Evolutionary conservation across 2,113 vertebrate genomes (phyloP).

Genomic region (Nyctereutes procyonoides): DNA sequence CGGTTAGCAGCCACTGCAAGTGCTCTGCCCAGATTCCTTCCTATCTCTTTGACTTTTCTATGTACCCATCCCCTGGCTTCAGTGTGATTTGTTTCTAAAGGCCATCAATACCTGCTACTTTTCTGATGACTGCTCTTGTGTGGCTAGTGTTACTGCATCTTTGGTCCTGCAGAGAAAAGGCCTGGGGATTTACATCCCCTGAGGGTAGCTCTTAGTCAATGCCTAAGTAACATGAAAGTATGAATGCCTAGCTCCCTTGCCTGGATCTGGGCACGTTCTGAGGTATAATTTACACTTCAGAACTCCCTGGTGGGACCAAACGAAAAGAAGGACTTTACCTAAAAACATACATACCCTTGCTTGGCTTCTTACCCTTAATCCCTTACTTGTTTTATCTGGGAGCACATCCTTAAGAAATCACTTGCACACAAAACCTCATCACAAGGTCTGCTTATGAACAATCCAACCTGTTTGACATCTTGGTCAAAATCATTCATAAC

Average conservation of each 20-base stretch:
- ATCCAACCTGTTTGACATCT: background rate
- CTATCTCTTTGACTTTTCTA: background rate
- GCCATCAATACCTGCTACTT: background rate
- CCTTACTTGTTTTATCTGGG: background rate
- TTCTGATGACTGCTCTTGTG: background rate
- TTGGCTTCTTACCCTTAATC: background rate
- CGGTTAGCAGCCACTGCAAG: background rate
- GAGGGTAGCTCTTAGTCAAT: background rate
- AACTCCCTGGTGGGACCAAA: background rate
- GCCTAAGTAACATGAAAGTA: background rate
- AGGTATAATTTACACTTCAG: background rate
- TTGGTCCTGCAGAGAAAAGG: background rate
- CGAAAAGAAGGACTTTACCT: background rate
- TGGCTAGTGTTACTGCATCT: background rate
- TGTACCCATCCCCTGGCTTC: background rate
- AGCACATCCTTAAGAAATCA: constrained; percentile 2
- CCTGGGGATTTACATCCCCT: background rate
- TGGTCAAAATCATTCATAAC: background rate
- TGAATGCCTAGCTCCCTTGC: background rate
- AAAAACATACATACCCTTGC: background rate
- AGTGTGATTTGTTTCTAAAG: background rate
- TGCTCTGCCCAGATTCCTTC: background rate
- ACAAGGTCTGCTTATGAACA: background rate
- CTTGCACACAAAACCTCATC: background rate
- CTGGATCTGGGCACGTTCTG: background rate